Evolutionary conservation across 2,888 invertebrate genomes (phyloP).

Genomic region (Seira sanloemensis): DNA sequence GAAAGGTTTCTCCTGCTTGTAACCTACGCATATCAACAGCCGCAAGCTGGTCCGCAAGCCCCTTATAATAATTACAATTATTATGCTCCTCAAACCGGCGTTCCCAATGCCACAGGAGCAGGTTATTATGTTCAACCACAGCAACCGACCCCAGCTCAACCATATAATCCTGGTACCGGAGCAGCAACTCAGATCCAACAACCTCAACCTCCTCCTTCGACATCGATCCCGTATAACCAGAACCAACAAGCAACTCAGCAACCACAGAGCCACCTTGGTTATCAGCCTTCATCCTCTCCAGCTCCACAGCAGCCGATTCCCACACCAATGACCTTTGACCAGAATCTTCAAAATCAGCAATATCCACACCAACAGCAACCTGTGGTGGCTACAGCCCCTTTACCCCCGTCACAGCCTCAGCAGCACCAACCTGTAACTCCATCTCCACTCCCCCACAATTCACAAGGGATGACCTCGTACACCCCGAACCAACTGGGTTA

Average conservation of each 20-base stretch:
- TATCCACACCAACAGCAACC: slow-evolving; percentile 11
- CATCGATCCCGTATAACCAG: not conserved
- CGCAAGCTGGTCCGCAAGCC: not conserved
- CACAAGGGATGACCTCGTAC: slow-evolving; percentile 35
- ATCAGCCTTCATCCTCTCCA: too few relatives aligned
- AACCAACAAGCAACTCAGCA: not conserved
- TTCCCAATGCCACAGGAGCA: too few relatives aligned
- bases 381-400: too few relatives aligned
- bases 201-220: not conserved
- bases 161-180: too few relatives aligned
- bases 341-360: not conserved
- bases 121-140: slow-evolving; percentile 29
- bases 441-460: not conserved
- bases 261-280: too few relatives aligned
- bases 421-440: slow-evolving; percentile 24
- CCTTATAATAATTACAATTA: not conserved
- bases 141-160: too few relatives aligned
- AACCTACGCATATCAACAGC: not conserved
- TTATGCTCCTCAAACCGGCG: not conserved
- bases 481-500: slow-evolving; percentile 44
- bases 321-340: not conserved
- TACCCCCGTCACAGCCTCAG: slow-evolving; percentile 1
- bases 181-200: too few relatives aligned
- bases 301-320: not conserved
- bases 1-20: not conserved